Conservation (phyloP, 2,797 vertebrate species). For the Phyllotis vaccarum region DNA sequence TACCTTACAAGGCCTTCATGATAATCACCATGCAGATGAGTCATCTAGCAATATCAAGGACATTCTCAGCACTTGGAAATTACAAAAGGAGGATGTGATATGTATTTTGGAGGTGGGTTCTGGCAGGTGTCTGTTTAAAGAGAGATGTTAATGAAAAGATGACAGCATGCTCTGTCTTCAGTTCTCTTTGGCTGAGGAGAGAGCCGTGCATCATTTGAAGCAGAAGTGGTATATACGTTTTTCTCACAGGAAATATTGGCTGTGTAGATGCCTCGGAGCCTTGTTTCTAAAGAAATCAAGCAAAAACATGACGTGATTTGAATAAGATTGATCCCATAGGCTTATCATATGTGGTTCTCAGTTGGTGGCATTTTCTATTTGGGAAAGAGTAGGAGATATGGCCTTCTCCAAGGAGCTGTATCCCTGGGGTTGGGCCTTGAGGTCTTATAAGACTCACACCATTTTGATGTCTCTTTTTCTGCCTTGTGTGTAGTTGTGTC, state of each 20-base stretch:
- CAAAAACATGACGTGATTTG: conserved; percentile 14
- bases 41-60: background rate
- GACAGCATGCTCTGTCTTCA: background rate
- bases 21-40: background rate
- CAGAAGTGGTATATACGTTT: background rate
- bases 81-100: background rate
- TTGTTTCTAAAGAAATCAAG: background rate
- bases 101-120: background rate
- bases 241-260: background rate
- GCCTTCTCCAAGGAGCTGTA: background rate
- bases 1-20: background rate
- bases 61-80: background rate
- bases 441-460: background rate
- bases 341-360: background rate
- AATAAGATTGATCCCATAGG: background rate
- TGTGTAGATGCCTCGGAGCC: background rate
- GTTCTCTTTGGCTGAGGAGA: background rate
- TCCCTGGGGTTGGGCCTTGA: background rate
- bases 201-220: background rate
- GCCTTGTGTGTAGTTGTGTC: background rate
- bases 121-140: background rate
- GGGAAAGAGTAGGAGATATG: background rate
- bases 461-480: background rate
- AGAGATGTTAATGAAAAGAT: conserved; percentile 2
- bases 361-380: background rate